These are phyloP conservation scores for Empidonax alnorum DNA, from an alignment of 2,113 vertebrate species.

Conservation along the genomic window DNA sequence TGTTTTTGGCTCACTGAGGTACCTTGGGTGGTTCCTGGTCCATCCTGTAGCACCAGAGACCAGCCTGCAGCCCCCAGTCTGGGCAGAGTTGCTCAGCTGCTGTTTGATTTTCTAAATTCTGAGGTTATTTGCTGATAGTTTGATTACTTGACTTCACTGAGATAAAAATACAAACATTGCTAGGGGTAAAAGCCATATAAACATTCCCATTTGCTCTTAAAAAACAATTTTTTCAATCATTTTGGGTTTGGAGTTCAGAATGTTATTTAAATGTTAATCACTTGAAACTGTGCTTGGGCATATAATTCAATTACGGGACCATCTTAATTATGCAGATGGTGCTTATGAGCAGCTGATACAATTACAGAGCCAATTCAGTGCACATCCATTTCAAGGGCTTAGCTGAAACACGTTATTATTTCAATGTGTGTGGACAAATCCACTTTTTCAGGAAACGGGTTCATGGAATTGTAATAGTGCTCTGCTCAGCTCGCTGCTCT, in stretches of 20 bases:
- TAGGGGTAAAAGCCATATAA: conserved; percentile 15
- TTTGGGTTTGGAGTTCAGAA: conserved; percentile 47
- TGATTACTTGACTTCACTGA: neutral
- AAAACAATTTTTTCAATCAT: conserved; percentile 30
- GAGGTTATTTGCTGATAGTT: conserved; percentile 21
- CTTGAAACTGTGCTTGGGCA: conserved; percentile 57
- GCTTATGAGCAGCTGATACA: conserved; percentile 60
- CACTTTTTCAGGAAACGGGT: neutral
- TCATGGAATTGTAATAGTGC: neutral
- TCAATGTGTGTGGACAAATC: conserved; percentile 23
- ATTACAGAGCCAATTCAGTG: conserved; percentile 39
- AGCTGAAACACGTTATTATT: conserved; percentile 22
- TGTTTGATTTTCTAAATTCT: neutral
- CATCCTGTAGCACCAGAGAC: neutral
- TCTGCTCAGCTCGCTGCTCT: neutral
- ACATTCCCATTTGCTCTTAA: conserved; percentile 26
- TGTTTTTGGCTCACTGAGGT: neutral
- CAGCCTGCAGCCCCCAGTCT: neutral
- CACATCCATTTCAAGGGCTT: conserved; percentile 14
- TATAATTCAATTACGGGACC: conserved; percentile 61
- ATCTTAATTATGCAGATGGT: conserved; percentile 67
- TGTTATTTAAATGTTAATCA: conserved; percentile 67
- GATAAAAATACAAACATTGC: conserved; percentile 21
- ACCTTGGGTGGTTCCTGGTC: neutral
- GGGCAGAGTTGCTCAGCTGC: neutral